Evolutionary conservation across 2,888 invertebrate species (phyloP).

Genomic region (Morinoia aosen): DNA sequence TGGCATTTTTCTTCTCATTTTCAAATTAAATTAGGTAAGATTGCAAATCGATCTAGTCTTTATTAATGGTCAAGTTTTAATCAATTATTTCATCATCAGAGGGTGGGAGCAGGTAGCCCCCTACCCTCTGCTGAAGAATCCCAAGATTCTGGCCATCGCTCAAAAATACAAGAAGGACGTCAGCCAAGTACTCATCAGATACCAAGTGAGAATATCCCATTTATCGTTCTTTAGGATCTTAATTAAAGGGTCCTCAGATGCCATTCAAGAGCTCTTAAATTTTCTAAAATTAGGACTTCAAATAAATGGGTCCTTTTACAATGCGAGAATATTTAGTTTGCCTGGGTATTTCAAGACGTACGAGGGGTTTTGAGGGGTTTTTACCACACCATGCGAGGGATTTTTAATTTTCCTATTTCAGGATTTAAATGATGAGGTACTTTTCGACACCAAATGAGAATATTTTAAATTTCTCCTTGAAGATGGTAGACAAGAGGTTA

Average conservation of each 20-base stretch:
- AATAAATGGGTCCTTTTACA: neutral
- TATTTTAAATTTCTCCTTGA: too few relatives aligned
- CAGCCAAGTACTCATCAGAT: constrained; percentile 81
- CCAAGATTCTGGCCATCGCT: constrained; percentile 77
- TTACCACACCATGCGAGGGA: neutral
- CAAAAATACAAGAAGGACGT: constrained; percentile 79
- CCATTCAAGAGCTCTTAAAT: neutral
- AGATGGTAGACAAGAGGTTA: too few relatives aligned
- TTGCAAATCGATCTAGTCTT: neutral
- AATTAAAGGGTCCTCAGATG: neutral
- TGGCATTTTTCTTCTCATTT: too few relatives aligned
- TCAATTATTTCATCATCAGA: constrained; percentile 75
- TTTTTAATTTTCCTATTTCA: too few relatives aligned
- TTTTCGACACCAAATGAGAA: too few relatives aligned
- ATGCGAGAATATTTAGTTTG: neutral
- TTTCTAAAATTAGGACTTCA: neutral
- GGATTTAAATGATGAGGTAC: too few relatives aligned
- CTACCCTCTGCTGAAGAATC: constrained; percentile 81
- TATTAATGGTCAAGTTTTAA: neutral
- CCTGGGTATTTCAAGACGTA: neutral
- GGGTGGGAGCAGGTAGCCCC: constrained; percentile 80
- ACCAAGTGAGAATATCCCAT: constrained; percentile 72
- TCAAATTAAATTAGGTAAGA: too few relatives aligned
- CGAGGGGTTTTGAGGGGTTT: neutral
- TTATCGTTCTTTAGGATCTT: neutral